Percentiles rank a stretch among this genome's conserved stretches.
Conservation (phyloP, 1,140 invertebrate genomes). For the Drosophila bifasciata region DNA sequence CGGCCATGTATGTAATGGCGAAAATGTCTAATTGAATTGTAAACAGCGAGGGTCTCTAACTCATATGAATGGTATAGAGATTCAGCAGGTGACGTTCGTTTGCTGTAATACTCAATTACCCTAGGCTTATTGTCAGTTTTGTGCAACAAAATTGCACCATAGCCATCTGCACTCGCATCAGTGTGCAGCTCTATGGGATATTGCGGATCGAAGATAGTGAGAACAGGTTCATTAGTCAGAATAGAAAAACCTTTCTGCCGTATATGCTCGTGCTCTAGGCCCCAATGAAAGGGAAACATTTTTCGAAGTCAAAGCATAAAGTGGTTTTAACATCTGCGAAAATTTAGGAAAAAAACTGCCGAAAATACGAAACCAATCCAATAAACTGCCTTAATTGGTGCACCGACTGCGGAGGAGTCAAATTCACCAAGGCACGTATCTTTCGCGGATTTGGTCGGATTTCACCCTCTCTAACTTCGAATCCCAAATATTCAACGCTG, state of each 20-base stretch:
- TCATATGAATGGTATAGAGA: conserved; percentile 30
- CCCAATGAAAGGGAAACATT: background rate
- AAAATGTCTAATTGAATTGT: conserved; percentile 25
- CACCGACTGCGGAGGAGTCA: background rate
- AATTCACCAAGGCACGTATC: background rate
- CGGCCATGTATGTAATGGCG: conserved; percentile 32
- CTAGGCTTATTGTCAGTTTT: background rate
- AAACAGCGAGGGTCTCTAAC: conserved; percentile 21
- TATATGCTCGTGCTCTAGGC: no score
- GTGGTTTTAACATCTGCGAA: background rate
- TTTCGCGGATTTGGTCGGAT: background rate
- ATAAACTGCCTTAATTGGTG: background rate
- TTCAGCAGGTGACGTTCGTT: conserved; percentile 13
- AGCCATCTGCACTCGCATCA: conserved; percentile 16
- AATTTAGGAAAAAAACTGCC: background rate
- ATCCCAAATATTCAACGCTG: no score
- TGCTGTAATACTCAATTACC: background rate
- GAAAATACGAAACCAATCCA: no score
- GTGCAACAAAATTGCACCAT: conserved; percentile 5
- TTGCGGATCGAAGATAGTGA: background rate
- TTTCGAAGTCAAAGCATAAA: background rate
- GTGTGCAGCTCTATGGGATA: conserved; percentile 1
- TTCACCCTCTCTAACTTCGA: background rate
- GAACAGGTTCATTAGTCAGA: background rate
- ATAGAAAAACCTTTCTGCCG: background rate